Evolutionary conservation across 2,113 vertebrate genomes (phyloP), one percentile per base, ranked within the genome.

Genomic region (Desmodus rotundus): DNA sequence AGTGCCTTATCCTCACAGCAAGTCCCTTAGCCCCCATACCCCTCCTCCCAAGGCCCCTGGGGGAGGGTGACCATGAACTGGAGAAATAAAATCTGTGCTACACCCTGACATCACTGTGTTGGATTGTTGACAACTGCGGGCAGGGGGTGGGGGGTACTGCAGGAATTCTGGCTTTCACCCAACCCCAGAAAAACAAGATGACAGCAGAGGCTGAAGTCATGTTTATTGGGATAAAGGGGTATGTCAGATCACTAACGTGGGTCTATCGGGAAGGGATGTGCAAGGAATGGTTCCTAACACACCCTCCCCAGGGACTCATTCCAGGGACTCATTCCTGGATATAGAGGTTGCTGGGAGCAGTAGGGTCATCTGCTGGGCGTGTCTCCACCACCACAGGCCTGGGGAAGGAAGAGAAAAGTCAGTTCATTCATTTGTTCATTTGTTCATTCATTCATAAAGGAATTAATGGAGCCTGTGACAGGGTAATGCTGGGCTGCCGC

Each of bases 371-470:
- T 1, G 87, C 97, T 31, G 94, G 98, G n/a, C 97, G 98, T 0
- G 98, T 99, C 98, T 99, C 99, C 97, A 99, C 74, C 90, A 99
- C 98, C 17, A 99, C 98, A 93, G 98, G 98, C 97, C 99, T 99
- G 97, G 43, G 43, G 78, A 52, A 83, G 86, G 41, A 88, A 91
- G n/a, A 72, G 45, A 90, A 19, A 70, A 72, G 45, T 56, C 43
- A 89, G 52, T 84, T 87, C 38, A 58, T 50, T 56, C 1, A 0
- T 50, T 85, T 31, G 33, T 83, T 93, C 38, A 24, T 70, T 61
- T 38, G 56, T 33, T 85, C 22, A 24, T 43, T 86, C 50, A 47
- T 56, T 84, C 36, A n/a, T 73, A 72, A 52, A 89, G 63, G 12
- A 45, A 54, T 76, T 24, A 22, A 47, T 0, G 70, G 78, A 19